Evolutionary conservation across 2,113 vertebrate species (phyloP), one percentile per base, ranked within the genome.

Genomic region (Megalops atlanticus): DNA sequence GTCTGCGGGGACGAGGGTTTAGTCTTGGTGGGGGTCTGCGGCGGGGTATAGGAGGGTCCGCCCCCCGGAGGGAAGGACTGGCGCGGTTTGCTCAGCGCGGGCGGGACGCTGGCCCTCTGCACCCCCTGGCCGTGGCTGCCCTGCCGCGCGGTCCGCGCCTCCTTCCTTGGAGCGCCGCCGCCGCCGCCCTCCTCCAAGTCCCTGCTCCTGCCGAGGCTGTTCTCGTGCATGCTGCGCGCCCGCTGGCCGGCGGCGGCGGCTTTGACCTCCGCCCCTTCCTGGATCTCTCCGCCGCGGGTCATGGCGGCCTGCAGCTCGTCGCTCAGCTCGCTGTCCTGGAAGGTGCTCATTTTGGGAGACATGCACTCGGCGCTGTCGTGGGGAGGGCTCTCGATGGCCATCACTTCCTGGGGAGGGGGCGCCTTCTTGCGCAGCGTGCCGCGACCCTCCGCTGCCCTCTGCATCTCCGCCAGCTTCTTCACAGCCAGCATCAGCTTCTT

Each of bases 401-500:
- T 74, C 64, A 91, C 89, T 15, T 95, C 94, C 0, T 91, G 91
- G 0, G 91, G 86, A 0, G 91, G 92, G 0, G 89, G 84, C 0
- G 80, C 87, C 81, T 94, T 95, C 86, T 92, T 93, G 83, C 92
- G 92, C 83, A 95, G 87, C 0, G 94, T 93, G 14, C 83, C 91
- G 91, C 0, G 93, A 85, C 92, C 90, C 0, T 97, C 97, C 0
- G 89, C 84, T 54, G 93, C 89, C 0, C 91, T 95, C 86, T 96
- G 96, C 45, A 98, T 92, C 84, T 98, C 96, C 0, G 94, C 96
- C 88, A 99, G 91, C 84, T 96, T 95, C 88, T 92, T 96, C 83
- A 99, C 97, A 0, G 97, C 97, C 91, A 98, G 80, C 98, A 99
- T 99, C 88, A 99, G 89, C 90, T 99, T 99, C 92, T 99, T 99